Evolutionary conservation across 1,140 invertebrate species (phyloP).

Genomic region (Heliothis virescens): DNA sequence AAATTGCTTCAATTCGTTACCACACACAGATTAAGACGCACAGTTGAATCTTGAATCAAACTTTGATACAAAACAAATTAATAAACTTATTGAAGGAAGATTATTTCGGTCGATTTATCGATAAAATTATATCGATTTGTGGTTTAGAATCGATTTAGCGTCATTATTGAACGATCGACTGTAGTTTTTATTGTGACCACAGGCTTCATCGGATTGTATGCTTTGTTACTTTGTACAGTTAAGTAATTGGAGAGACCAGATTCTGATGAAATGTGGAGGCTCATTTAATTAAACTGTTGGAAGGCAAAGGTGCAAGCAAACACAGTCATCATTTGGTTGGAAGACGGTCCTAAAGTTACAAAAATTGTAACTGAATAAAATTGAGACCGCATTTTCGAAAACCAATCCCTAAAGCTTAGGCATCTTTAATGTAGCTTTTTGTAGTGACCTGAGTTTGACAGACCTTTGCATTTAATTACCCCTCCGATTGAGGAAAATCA

Average conservation of each 20-base stretch:
- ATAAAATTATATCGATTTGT: conserved; percentile 35
- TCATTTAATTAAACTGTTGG: too few relatives aligned
- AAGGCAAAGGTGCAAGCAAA: too few relatives aligned
- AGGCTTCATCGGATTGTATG: background rate
- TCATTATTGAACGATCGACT: background rate
- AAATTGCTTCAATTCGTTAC: background rate
- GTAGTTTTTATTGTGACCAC: background rate
- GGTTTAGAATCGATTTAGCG: conserved; percentile 30
- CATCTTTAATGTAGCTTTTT: too few relatives aligned
- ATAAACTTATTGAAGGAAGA: background rate
- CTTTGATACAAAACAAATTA: background rate
- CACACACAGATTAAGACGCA: background rate
- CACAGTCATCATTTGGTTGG: too few relatives aligned
- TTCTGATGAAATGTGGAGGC: background rate
- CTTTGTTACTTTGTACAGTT: conserved; percentile 15
- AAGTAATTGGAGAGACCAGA: background rate
- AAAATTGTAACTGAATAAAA: too few relatives aligned
- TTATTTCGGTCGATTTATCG: conserved; percentile 22
- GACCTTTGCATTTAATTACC: too few relatives aligned
- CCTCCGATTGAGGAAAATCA: too few relatives aligned
- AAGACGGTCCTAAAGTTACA: too few relatives aligned
- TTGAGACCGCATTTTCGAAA: too few relatives aligned
- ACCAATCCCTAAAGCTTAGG: too few relatives aligned
- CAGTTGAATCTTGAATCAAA: background rate
- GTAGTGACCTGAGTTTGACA: too few relatives aligned